phyloP scores from a whole-genome alignment of 2,888 invertebrate genomes.

The Ichneumon xanthorius region DNA sequence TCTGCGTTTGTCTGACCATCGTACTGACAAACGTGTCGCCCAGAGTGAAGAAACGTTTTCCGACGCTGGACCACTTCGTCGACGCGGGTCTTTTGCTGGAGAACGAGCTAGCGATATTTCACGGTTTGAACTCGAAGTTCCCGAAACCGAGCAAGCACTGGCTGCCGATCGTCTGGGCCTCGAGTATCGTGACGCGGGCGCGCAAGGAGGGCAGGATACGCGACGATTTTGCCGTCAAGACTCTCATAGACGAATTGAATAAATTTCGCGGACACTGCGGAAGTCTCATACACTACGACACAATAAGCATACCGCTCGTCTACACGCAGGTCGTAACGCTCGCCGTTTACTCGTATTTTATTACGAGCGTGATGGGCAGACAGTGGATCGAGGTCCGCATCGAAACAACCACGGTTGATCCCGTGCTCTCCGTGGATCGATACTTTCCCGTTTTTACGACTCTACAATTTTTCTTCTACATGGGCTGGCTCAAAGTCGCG shows the following conservation, averaged over 20 bases:
- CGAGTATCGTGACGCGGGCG: constrained; percentile 94
- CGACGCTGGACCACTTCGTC: constrained; percentile 92
- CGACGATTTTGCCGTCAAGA: constrained; percentile 97
- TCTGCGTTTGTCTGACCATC: constrained; percentile 94
- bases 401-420: constrained; percentile 73
- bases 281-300: constrained; percentile 85
- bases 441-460: constrained; percentile 97
- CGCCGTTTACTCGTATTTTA: constrained; percentile 96
- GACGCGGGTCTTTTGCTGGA: constrained; percentile 93
- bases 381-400: constrained; percentile 89
- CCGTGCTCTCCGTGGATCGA: constrained; percentile 89
- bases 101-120: constrained; percentile 92
- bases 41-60: constrained; percentile 95
- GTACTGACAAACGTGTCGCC: constrained; percentile 95
- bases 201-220: constrained; percentile 95
- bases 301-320: constrained; percentile 86
- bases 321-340: constrained; percentile 93
- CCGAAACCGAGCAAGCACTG: constrained; percentile 95
- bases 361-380: constrained; percentile 94
- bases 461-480: constrained; percentile 94
- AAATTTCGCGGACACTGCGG: constrained; percentile 86
- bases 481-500: constrained; percentile 97
- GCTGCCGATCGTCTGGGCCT: constrained; percentile 96
- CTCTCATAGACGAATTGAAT: constrained; percentile 89
- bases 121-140: constrained; percentile 92